Base-by-base conservation (phyloP, 2,888 invertebrate species). In the Tipula lateralis region DNA sequence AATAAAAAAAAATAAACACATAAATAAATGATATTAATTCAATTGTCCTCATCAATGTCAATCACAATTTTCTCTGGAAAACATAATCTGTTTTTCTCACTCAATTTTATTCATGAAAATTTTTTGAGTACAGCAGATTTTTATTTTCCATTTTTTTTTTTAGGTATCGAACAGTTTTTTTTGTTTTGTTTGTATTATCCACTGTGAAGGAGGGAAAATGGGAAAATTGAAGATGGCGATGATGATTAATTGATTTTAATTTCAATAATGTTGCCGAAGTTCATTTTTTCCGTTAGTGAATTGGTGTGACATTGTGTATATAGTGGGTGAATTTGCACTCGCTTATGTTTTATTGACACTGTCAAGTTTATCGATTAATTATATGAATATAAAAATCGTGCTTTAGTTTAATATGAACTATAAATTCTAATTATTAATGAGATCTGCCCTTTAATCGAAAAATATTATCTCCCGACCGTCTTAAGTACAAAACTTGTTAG, bases 221-320 rank as follows among this genome's bases (percentile, higher is more conserved):
- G 12, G 66, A 66, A 66, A 66, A 66, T 66, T 66, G 24, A 66
- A 19, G 24, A 66, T 24, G 24, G 24, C 66, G 24, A 66, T 66
- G 66, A 66, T 66, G 66, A 66, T 66, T 66, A 66, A 66, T 66
- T 66, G 66, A 66, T 66, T 66, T 66, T 66, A 66, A 66, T 66
- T 66, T 66, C 19, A 66, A 66, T 66, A 66, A 66, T 24, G 24
- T 16, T 50, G 16, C 36, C n/a, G n/a, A n/a, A 3, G 44, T 39
- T 13, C 2, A 6, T 39, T 39, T 44, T 66, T 7, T 66, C 24
- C 24, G 6, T 24, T 24, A 12, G 2, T 4, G 19, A 66, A 19
- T 66, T 66, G 24, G 66, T 66, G 24, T 12, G 16, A 66, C 13
- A 44, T n/a, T 44, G 7, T 44, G 9, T n/a, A 44, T n/a, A n/a